Conservation (phyloP, 2,888 invertebrate genomes). For the Masnerella sp. region DNA sequence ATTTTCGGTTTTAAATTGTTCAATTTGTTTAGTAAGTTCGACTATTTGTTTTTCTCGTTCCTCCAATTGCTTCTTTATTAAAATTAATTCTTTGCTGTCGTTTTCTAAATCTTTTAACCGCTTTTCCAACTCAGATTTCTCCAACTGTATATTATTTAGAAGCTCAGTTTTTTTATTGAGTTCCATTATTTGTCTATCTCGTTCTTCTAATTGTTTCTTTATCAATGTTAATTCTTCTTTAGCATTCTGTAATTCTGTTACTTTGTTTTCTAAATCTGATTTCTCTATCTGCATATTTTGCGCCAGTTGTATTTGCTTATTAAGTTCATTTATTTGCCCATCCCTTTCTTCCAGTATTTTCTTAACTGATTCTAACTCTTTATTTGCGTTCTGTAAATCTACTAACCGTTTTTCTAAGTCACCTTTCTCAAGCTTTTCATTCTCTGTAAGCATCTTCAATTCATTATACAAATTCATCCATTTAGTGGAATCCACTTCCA, state of each 20-base stretch:
- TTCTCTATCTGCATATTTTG: no score
- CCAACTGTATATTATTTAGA: constrained; percentile 45
- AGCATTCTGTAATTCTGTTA: no score
- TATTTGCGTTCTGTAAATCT: constrained; percentile 52
- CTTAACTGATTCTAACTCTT: constrained; percentile 40
- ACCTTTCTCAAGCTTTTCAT: background rate
- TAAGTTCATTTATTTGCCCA: constrained; percentile 6
- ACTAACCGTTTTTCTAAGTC: constrained; percentile 10
- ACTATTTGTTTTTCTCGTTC: background rate
- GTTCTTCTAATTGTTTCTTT: no score
- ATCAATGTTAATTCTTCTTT: no score
- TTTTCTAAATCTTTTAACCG: background rate
- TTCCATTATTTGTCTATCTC: no score
- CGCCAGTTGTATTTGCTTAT: no score
- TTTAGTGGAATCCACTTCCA: constrained; percentile 45
- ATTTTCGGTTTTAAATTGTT: constrained; percentile 37
- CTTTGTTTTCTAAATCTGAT: no score
- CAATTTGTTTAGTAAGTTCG: background rate
- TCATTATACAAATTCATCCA: constrained; percentile 27
- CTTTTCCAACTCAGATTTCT: constrained; percentile 25
- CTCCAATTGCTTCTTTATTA: background rate
- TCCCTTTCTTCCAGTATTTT: background rate
- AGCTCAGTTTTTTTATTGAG: no score
- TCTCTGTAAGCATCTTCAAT: constrained; percentile 22
- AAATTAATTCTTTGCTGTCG: background rate